Percentiles rank a stretch among this genome's conserved stretches.
Conservation (phyloP, 2,888 invertebrate genomes). For the Brenthis ino region DNA sequence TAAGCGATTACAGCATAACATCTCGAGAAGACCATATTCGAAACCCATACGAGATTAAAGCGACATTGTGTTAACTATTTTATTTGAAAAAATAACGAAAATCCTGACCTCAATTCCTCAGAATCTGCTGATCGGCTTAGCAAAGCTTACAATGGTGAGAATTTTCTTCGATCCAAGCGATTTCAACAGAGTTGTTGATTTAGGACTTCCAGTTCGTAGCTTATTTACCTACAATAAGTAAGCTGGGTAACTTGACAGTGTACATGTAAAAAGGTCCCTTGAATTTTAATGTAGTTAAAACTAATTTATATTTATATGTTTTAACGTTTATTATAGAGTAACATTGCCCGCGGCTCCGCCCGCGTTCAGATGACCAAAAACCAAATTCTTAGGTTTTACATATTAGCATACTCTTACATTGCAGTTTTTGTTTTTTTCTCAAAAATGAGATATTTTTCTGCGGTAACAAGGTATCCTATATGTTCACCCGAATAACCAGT, state of each 20-base stretch:
- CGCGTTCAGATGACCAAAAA: too few relatives aligned
- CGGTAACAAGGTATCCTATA: too few relatives aligned
- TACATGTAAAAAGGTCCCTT: slow-evolving; percentile 12
- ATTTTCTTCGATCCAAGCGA: slow-evolving; percentile 26
- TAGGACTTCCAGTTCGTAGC: slow-evolving; percentile 26
- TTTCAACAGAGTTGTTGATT: slow-evolving; percentile 32
- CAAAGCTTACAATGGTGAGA: slow-evolving; percentile 29
- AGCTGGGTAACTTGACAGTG: slow-evolving; percentile 24
- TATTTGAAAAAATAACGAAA: not conserved
- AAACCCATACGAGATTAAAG: too few relatives aligned
- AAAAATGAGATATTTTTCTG: too few relatives aligned
- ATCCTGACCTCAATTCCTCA: slow-evolving; percentile 1
- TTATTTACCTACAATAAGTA: slow-evolving; percentile 33
- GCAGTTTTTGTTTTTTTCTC: too few relatives aligned
- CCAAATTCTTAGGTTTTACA: too few relatives aligned
- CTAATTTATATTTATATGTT: not conserved
- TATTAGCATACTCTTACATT: too few relatives aligned
- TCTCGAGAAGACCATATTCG: too few relatives aligned
- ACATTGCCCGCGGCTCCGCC: too few relatives aligned
- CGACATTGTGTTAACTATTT: slow-evolving; percentile 4
- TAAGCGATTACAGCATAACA: too few relatives aligned
- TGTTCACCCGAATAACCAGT: too few relatives aligned
- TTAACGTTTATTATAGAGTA: too few relatives aligned
- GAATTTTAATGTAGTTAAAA: slow-evolving; percentile 11
- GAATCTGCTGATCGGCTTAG: slow-evolving; percentile 31